phyloP scores from a whole-genome alignment of 2,888 invertebrate species.

The Aporophyla nigra region DNA sequence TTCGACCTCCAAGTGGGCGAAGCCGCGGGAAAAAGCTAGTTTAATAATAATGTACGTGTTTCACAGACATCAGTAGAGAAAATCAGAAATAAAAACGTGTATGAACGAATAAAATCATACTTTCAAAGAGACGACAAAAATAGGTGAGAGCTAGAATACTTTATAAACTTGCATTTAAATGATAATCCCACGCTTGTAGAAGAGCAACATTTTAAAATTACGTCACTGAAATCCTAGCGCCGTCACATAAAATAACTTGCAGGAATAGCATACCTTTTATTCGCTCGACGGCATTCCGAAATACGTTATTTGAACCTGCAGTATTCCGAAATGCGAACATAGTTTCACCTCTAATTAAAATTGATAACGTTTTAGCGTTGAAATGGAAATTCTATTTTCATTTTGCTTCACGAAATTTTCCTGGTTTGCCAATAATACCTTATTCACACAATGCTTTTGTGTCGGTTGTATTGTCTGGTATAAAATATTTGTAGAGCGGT shows the following conservation, averaged over 20 bases:
- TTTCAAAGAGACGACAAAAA: slow-evolving; percentile 10
- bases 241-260: slow-evolving; percentile 37
- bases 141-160: slow-evolving; percentile 11
- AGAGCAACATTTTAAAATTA: slow-evolving; percentile 25
- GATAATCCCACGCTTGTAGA: slow-evolving; percentile 15
- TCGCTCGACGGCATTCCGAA: slow-evolving; percentile 19
- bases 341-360: slow-evolving; percentile 26
- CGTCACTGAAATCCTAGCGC: slow-evolving; percentile 24
- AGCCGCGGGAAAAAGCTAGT: no score
- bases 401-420: slow-evolving; percentile 20
- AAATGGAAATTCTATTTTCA: slow-evolving; percentile 22
- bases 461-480: slow-evolving; percentile 29
- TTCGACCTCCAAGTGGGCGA: no score
- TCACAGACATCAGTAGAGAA: not conserved
- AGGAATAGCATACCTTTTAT: slow-evolving; percentile 27
- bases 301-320: slow-evolving; percentile 28
- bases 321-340: slow-evolving; percentile 10
- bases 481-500: slow-evolving; percentile 58
- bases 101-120: slow-evolving; percentile 6
- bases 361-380: slow-evolving; percentile 4
- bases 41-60: slow-evolving; percentile 27
- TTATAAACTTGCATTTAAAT: slow-evolving; percentile 33
- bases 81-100: slow-evolving; percentile 21
- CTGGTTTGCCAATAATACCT: slow-evolving; percentile 13
- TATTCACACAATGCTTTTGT: slow-evolving; percentile 29